Evolutionary conservation across 2,888 invertebrate genomes (phyloP).

Genomic region (Lomographa bimaculata): DNA sequence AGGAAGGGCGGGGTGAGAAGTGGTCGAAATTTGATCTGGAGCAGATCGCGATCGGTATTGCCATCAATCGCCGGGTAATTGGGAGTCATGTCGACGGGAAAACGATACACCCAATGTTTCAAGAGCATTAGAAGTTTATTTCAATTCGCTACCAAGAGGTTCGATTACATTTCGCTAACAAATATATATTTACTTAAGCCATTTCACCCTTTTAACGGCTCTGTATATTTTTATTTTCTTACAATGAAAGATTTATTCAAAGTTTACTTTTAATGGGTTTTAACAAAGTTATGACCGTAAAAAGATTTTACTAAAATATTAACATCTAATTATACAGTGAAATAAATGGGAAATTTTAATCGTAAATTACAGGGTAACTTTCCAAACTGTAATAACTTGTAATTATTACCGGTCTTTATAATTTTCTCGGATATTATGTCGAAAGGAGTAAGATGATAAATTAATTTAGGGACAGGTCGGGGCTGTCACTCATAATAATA

Average conservation of each 20-base stretch:
- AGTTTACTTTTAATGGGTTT: constrained; percentile 16
- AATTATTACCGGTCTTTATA: constrained; percentile 23
- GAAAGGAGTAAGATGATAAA: constrained; percentile 23
- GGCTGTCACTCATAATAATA: constrained; percentile 29
- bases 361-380: constrained; percentile 26
- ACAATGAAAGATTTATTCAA: constrained; percentile 8
- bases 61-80: constrained; percentile 75
- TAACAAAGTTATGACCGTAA: constrained; percentile 22
- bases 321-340: constrained; percentile 27
- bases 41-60: constrained; percentile 58
- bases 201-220: constrained; percentile 4
- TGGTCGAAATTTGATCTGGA: constrained; percentile 75
- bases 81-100: constrained; percentile 65
- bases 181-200: constrained; percentile 2
- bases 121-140: constrained; percentile 28
- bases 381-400: constrained; percentile 22
- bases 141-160: constrained; percentile 6
- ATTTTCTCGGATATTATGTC: constrained; percentile 21
- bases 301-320: constrained; percentile 27
- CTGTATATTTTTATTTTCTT: constrained; percentile 11
- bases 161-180: constrained; percentile 13
- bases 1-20: constrained; percentile 59
- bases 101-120: constrained; percentile 54
- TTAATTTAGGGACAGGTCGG: constrained; percentile 26
- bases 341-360: constrained; percentile 25